These are phyloP conservation scores for Xiphophorus birchmanni DNA, from an alignment of 2,797 vertebrate genomes.

Conservation along the genomic window DNA sequence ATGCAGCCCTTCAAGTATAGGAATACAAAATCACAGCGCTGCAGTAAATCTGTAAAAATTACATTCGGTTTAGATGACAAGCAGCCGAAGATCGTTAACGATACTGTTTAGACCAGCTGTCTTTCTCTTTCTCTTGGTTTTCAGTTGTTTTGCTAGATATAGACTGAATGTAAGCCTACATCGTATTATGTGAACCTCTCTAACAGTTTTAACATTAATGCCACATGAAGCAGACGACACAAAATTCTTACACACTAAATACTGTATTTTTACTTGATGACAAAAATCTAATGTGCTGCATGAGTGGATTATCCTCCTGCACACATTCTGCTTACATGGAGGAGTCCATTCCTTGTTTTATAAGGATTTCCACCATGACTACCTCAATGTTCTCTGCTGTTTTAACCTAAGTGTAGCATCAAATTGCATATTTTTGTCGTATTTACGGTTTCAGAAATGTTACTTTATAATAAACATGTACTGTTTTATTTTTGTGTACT, in stretches of 20 bases:
- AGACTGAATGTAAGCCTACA: no score
- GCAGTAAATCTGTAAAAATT: neutral
- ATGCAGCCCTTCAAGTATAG: neutral
- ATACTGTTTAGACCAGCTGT: neutral
- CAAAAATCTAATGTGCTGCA: neutral
- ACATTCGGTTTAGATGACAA: neutral
- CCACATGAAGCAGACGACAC: neutral
- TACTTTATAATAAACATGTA: neutral
- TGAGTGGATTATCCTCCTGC: neutral
- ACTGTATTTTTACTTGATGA: neutral
- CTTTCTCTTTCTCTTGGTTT: neutral
- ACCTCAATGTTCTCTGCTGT: conserved; percentile 37
- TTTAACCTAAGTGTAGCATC: neutral
- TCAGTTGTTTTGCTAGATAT: neutral
- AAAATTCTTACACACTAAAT: neutral
- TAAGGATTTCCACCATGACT: conserved; percentile 20
- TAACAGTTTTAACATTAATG: neutral
- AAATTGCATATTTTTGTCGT: neutral
- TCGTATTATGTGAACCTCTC: no score
- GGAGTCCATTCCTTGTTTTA: neutral
- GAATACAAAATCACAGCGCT: neutral
- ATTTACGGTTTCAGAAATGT: neutral
- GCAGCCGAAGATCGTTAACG: neutral
- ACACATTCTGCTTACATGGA: neutral
- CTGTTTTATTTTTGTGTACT: neutral